Evolutionary conservation across 2,888 invertebrate species (phyloP).

Genomic region (Cheilosia soror): DNA sequence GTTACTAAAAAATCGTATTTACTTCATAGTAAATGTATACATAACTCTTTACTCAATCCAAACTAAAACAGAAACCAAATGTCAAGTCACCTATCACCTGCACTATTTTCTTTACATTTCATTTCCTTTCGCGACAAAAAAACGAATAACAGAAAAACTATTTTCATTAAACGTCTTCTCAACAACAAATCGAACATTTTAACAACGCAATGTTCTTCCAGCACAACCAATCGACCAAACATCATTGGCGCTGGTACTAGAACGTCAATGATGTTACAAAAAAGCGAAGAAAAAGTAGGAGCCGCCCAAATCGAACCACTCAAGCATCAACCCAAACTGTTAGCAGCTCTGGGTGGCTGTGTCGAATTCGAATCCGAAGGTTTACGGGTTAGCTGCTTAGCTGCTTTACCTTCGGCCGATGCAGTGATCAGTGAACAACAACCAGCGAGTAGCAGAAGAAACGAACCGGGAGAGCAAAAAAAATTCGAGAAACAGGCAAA

Average conservation of each 20-base stretch:
- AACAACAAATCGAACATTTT: slow-evolving; percentile 64
- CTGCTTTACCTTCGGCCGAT: slow-evolving; percentile 62
- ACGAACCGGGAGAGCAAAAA: slow-evolving; percentile 46
- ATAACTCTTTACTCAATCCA: background rate
- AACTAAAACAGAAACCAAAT: slow-evolving; percentile 40
- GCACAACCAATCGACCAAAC: slow-evolving; percentile 53
- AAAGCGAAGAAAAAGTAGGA: slow-evolving; percentile 36
- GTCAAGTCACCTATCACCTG: slow-evolving; percentile 73
- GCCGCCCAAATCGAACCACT: slow-evolving; percentile 71
- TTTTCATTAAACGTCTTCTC: slow-evolving; percentile 64
- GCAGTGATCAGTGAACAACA: slow-evolving; percentile 43
- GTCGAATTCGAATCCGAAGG: slow-evolving; percentile 71
- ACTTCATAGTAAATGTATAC: too few relatives aligned
- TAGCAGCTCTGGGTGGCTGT: slow-evolving; percentile 74
- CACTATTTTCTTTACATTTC: slow-evolving; percentile 53
- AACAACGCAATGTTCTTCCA: slow-evolving; percentile 52
- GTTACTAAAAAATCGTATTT: too few relatives aligned
- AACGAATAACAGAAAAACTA: slow-evolving; percentile 16
- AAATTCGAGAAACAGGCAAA: slow-evolving; percentile 74
- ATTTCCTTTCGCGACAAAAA: slow-evolving; percentile 19
- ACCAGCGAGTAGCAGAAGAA: slow-evolving; percentile 48
- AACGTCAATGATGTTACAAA: slow-evolving; percentile 72
- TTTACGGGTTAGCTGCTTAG: slow-evolving; percentile 71
- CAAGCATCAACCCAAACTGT: slow-evolving; percentile 69
- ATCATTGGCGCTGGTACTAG: slow-evolving; percentile 67